Base-by-base conservation (phyloP, 2,888 invertebrate species). In the Plagiodera versicolora region DNA sequence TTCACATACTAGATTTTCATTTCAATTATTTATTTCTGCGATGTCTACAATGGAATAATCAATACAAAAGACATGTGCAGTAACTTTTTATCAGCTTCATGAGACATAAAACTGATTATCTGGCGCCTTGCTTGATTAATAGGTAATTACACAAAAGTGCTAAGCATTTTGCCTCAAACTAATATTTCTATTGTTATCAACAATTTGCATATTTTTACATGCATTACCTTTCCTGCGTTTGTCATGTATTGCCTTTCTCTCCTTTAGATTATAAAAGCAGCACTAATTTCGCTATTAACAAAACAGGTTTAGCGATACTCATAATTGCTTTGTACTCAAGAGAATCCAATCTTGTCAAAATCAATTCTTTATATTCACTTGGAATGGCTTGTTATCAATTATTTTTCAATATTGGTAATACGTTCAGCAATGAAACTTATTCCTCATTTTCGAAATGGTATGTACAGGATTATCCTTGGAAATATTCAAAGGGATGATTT, bases 181-280 rank as follows among this genome's bases (percentile, higher is more conserved):
- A 56, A 47, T 56, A 48, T 47, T 14, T 39, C 48, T 47, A 47
- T 56, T 47, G 47, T 47, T 56, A 48, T 19, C 18, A 55, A 8
- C 45, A n/a, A 55, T 47, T 55, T 56, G 18, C 56, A 56, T 48
- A 56, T 47, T 56, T 56, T 28, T 47, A 45, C 47, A 56, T 48
- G 39, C 9, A 16, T 53, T 44, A 53, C 45, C 45, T 53, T 39
- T 39, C 39, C 10, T 10, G 20, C 10, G 24, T 24, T 16, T 53
- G 24, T 44, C 19, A 24, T n/a, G 24, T 9, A 16, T 53, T 53
- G 39, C 44, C 53, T 53, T 53, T 24, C 39, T 39, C 39, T 39
- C 14, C 11, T 1, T 3, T n/a, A 32, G 28, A 11, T 32, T 32
- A 10, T 32, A 32, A 32, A 9, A 32, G 11, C 32, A 32, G 2